Conservation (phyloP, 1,140 invertebrate species). For the Liolophura sinensis region DNA sequence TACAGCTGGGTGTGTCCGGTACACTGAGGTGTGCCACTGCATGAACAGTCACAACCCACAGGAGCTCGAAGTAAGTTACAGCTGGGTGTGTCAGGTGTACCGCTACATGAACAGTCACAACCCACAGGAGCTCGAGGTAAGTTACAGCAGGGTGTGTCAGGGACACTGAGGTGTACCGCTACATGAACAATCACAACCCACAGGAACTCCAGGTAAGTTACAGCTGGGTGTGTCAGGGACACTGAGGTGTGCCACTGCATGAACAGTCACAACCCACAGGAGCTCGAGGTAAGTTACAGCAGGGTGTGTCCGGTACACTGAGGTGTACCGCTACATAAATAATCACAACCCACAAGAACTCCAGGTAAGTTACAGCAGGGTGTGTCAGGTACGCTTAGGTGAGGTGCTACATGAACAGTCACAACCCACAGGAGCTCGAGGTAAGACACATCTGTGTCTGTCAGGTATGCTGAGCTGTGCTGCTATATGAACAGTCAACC, state of each 20-base stretch:
- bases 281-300: slow-evolving; percentile 18
- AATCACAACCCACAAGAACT: too few relatives aligned
- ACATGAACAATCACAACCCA: slow-evolving; percentile 30
- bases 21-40: slow-evolving; percentile 71
- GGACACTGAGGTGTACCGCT: slow-evolving; percentile 72
- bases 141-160: slow-evolving; percentile 65
- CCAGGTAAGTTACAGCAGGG: too few relatives aligned
- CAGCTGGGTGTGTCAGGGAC: slow-evolving; percentile 69
- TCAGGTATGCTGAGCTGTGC: too few relatives aligned
- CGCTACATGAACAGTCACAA: slow-evolving; percentile 32
- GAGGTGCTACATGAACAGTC: too few relatives aligned
- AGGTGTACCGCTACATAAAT: too few relatives aligned
- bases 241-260: slow-evolving; percentile 68
- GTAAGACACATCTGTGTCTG: too few relatives aligned
- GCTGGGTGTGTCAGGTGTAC: slow-evolving; percentile 64
- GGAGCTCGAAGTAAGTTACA: slow-evolving; percentile 17
- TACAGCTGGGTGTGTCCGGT: slow-evolving; percentile 67
- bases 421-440: too few relatives aligned
- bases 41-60: slow-evolving; percentile 24
- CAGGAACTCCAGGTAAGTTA: slow-evolving; percentile 18
- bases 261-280: slow-evolving; percentile 17
- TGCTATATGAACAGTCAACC: too few relatives aligned
- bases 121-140: slow-evolving; percentile 22
- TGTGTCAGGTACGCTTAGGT: too few relatives aligned
- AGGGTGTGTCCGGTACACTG: neutral